Conservation (phyloP, 2,113 vertebrate species). For the Uria lomvia region DNA sequence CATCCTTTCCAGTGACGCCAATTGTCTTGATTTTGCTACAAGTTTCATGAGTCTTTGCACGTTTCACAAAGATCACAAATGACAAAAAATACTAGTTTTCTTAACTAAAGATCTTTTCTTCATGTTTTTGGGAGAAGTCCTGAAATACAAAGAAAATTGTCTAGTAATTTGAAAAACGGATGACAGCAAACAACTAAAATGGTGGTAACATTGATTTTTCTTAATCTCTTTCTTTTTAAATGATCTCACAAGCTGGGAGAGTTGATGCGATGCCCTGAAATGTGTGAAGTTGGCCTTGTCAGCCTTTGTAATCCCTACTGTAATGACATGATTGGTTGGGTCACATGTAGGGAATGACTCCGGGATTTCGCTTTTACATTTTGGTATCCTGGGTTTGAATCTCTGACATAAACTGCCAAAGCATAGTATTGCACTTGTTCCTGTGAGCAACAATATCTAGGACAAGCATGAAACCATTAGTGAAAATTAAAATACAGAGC, state of each 20-base stretch:
- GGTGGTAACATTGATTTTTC: not conserved
- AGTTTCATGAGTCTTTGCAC: not conserved
- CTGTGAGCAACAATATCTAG: not conserved
- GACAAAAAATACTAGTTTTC: not conserved
- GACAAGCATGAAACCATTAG: not conserved
- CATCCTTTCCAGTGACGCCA: not conserved
- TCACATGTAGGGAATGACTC: not conserved
- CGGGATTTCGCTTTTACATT: not conserved
- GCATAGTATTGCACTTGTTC: not conserved
- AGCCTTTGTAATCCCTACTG: not conserved
- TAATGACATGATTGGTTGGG: not conserved
- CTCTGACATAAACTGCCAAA: not conserved
- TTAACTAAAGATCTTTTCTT: not conserved
- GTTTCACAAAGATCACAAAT: not conserved
- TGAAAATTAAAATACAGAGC: not conserved
- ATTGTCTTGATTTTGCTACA: not conserved
- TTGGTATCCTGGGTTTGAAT: not conserved
- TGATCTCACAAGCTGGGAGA: not conserved
- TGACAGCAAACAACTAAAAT: not conserved
- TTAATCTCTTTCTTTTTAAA: not conserved
- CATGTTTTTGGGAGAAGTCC: not conserved
- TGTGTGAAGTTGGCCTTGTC: not conserved
- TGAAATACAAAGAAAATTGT: not conserved
- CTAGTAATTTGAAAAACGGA: not conserved
- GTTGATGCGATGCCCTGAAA: not conserved